phyloP scores from a whole-genome alignment of 2,113 vertebrate species.

The Myrmecophaga tridactyla region DNA sequence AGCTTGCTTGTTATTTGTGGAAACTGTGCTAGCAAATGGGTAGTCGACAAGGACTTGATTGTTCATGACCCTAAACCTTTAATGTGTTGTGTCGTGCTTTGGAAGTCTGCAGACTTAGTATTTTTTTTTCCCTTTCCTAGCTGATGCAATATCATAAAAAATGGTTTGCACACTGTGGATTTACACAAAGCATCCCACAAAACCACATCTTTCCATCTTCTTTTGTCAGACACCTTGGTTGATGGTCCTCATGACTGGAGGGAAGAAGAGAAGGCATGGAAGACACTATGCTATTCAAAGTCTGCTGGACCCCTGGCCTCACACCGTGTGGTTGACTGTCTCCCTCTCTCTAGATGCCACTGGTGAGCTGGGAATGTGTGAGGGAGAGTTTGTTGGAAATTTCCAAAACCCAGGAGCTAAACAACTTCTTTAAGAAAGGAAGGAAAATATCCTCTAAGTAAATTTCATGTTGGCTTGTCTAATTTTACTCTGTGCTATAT shows the following conservation, averaged over 20 bases:
- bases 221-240: slow-evolving; percentile 36
- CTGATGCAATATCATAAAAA: slow-evolving; percentile 12
- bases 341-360: not conserved
- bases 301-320: not conserved
- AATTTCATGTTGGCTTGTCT: slow-evolving; percentile 38
- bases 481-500: slow-evolving; percentile 25
- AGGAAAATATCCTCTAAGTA: slow-evolving; percentile 22
- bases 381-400: slow-evolving; percentile 41
- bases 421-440: slow-evolving; percentile 45
- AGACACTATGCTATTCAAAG: not conserved
- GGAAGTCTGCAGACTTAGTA: slow-evolving; percentile 41
- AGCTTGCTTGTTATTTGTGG: slow-evolving; percentile 50
- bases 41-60: slow-evolving; percentile 37
- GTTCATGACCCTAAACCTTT: slow-evolving; percentile 49
- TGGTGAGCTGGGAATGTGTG: not conserved
- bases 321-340: slow-evolving; percentile 8
- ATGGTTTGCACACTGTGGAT: not conserved
- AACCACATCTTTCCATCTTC: slow-evolving; percentile 38
- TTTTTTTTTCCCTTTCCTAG: slow-evolving; percentile 28
- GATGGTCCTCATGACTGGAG: not conserved
- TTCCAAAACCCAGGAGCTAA: slow-evolving; percentile 40
- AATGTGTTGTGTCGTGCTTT: slow-evolving; percentile 25
- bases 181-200: slow-evolving; percentile 38
- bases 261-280: not conserved
- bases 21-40: slow-evolving; percentile 50